These are phyloP conservation scores for Brachypodius melanocephalos DNA, from an alignment of 2,113 vertebrate genomes.

Conservation along the genomic window DNA sequence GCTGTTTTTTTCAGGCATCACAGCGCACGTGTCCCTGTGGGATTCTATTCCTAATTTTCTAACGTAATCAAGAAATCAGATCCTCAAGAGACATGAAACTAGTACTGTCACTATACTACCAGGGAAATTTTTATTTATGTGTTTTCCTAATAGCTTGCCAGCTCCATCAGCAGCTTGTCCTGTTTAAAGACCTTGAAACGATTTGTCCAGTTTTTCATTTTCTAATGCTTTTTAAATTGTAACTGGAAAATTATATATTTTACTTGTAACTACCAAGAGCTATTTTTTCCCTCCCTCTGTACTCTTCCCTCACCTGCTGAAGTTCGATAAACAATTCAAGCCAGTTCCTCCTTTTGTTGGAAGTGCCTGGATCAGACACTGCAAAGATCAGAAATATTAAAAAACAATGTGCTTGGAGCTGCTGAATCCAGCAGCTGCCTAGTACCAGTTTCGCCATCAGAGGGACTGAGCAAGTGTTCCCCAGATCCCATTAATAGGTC, in stretches of 20 bases:
- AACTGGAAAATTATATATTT: neutral
- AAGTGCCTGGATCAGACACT: neutral
- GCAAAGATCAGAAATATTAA: neutral
- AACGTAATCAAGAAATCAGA: neutral
- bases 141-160: neutral
- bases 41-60: neutral
- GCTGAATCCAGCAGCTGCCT: neutral
- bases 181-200: neutral
- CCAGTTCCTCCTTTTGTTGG: neutral
- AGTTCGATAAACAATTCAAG: neutral
- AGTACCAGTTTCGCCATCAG: neutral
- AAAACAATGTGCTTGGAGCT: neutral
- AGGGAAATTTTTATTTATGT: neutral
- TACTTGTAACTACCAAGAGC: neutral
- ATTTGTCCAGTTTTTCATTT: neutral
- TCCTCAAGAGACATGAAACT: neutral
- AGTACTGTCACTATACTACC: accelerated
- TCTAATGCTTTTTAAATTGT: neutral
- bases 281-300: neutral
- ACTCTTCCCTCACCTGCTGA: neutral
- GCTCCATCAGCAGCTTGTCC: neutral
- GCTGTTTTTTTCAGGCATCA: neutral
- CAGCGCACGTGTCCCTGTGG: neutral
- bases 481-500: neutral
- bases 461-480: neutral